Evolutionary conservation across 2,888 invertebrate species (phyloP).

Genomic region (Hymenopus coronatus): DNA sequence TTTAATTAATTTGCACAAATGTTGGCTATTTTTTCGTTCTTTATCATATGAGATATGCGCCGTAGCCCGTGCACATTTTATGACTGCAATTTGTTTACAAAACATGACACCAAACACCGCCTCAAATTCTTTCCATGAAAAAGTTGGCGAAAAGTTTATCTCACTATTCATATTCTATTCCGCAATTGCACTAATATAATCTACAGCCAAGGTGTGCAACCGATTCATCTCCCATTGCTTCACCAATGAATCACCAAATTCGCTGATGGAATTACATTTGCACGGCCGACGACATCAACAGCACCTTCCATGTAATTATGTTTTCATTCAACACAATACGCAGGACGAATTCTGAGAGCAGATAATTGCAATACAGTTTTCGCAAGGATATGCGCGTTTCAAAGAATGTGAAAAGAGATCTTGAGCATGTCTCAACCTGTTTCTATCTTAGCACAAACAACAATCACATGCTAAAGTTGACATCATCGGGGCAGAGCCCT

Average conservation of each 20-base stretch:
- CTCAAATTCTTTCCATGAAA: background rate
- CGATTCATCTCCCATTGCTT: background rate
- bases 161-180: background rate
- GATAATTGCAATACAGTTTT: background rate
- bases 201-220: background rate
- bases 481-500: background rate
- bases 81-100: background rate
- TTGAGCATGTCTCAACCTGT: background rate
- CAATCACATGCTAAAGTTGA: conserved; percentile 11
- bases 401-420: background rate
- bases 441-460: background rate
- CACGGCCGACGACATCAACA: background rate
- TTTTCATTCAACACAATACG: background rate
- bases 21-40: no score
- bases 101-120: background rate
- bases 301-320: background rate
- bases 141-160: background rate
- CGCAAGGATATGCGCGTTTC: background rate
- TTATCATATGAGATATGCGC: no score
- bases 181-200: background rate
- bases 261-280: background rate
- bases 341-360: background rate
- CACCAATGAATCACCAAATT: background rate
- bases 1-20: no score
- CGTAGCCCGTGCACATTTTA: background rate